These are phyloP conservation scores for Astreopora myriophthalma DNA, from an alignment of 64 coral and sea anemone species.

Conservation along the genomic window DNA sequence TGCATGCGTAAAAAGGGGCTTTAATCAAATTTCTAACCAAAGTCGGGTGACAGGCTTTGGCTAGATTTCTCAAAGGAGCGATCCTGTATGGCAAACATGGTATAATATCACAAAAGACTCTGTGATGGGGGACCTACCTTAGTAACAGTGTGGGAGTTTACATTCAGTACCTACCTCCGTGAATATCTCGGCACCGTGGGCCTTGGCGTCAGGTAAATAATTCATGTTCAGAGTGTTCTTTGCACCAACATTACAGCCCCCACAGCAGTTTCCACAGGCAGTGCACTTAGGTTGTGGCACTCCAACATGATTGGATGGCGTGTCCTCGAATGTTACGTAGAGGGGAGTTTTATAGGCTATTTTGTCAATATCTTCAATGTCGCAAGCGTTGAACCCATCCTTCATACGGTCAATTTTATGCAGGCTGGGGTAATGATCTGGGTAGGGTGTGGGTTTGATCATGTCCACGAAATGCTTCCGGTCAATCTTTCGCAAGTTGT, in stretches of 20 bases:
- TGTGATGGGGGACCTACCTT: not conserved
- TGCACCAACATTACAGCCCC: slow-evolving; percentile 72
- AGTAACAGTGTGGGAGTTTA: not conserved
- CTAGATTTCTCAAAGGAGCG: no score
- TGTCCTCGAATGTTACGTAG: slow-evolving; percentile 75
- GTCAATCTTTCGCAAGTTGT: slow-evolving; percentile 24
- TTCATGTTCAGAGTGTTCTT: slow-evolving; percentile 80
- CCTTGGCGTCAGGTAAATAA: slow-evolving; percentile 72
- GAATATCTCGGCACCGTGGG: slow-evolving; percentile 63
- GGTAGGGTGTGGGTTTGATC: slow-evolving; percentile 64
- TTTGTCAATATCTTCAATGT: slow-evolving; percentile 69
- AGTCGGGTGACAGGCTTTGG: no score
- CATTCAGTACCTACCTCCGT: slow-evolving; percentile 18
- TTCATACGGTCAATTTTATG: slow-evolving; percentile 62
- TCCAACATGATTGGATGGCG: slow-evolving; percentile 65
- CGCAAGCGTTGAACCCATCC: slow-evolving; percentile 11
- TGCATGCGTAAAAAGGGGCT: no score
- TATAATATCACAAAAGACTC: not conserved
- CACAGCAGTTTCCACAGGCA: slow-evolving; percentile 68
- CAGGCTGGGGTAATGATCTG: slow-evolving; percentile 26
- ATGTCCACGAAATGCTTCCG: slow-evolving; percentile 57
- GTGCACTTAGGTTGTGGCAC: slow-evolving; percentile 71
- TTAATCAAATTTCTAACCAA: no score
- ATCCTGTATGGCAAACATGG: no score
- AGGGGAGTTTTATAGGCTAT: slow-evolving; percentile 57